Evolutionary conservation across 2,888 invertebrate species (phyloP).

Genomic region (Rotaria socialis): DNA sequence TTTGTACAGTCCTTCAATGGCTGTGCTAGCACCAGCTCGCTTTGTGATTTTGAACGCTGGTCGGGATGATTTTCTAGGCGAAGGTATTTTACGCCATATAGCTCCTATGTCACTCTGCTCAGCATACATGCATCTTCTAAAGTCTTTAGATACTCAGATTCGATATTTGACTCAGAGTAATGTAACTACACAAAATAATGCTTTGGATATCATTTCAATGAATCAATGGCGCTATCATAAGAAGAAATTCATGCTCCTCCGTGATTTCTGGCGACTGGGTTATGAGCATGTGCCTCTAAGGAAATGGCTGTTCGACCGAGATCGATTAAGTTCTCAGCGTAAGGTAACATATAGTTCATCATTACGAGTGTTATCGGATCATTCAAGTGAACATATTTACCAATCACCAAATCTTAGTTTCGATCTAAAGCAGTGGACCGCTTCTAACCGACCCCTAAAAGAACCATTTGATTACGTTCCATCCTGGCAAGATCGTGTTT

Average conservation of each 20-base stretch:
- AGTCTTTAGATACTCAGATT: not conserved
- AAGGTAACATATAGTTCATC: not conserved
- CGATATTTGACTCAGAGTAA: not conserved
- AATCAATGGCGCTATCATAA: not conserved
- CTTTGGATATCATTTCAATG: not conserved
- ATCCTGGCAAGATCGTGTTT: too few species aligned
- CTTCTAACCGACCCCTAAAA: too few species aligned
- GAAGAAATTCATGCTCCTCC: not conserved
- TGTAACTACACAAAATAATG: too few species aligned
- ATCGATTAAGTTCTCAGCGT: not conserved
- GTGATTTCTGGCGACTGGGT: not conserved
- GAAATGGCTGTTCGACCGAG: not conserved
- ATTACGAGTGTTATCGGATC: not conserved
- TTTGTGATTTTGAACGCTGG: not conserved
- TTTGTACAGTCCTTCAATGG: not conserved
- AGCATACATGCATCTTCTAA: not conserved
- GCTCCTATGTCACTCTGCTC: not conserved
- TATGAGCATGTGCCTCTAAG: not conserved
- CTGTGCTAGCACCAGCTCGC: not conserved
- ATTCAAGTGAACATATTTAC: slow-evolving; percentile 5
- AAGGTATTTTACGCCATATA: not conserved
- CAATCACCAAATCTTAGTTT: too few species aligned
- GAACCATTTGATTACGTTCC: too few species aligned
- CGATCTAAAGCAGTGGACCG: too few species aligned
- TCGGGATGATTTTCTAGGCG: not conserved